Conservation (phyloP, 2,888 invertebrate species). For the Luperina nickerlii region DNA sequence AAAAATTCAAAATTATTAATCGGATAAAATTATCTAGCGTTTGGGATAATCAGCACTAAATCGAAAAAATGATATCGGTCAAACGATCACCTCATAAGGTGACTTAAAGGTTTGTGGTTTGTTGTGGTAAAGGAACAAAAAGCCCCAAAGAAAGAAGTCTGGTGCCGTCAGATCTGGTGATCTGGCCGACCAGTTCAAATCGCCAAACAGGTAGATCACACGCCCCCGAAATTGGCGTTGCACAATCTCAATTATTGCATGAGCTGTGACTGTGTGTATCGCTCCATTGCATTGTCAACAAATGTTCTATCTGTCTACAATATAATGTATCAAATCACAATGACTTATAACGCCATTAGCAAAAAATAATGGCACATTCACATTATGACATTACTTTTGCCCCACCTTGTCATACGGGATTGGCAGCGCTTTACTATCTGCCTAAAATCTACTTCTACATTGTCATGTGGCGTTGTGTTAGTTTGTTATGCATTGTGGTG, state of each 20-base stretch:
- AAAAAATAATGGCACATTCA: background rate
- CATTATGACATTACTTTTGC: slow-evolving; percentile 1
- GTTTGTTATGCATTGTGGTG: slow-evolving; percentile 11
- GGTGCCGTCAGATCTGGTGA: background rate
- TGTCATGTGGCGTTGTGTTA: background rate
- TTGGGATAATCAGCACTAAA: too few relatives aligned
- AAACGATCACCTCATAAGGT: background rate
- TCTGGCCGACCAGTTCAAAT: background rate
- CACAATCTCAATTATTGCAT: background rate
- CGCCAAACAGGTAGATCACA: background rate
- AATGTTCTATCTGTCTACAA: background rate
- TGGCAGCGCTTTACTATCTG: background rate
- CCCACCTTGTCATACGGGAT: background rate
- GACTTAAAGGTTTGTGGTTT: background rate
- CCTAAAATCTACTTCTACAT: background rate
- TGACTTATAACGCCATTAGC: too few relatives aligned
- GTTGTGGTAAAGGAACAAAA: background rate
- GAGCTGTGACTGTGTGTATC: background rate
- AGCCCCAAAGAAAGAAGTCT: background rate
- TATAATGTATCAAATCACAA: background rate
- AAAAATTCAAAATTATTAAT: too few relatives aligned
- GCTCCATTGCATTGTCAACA: background rate
- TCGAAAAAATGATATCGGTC: too few relatives aligned
- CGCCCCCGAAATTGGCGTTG: background rate
- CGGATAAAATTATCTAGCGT: too few relatives aligned